Conservation (phyloP, 1,140 invertebrate species). For the Rhagoletis zephyria region DNA sequence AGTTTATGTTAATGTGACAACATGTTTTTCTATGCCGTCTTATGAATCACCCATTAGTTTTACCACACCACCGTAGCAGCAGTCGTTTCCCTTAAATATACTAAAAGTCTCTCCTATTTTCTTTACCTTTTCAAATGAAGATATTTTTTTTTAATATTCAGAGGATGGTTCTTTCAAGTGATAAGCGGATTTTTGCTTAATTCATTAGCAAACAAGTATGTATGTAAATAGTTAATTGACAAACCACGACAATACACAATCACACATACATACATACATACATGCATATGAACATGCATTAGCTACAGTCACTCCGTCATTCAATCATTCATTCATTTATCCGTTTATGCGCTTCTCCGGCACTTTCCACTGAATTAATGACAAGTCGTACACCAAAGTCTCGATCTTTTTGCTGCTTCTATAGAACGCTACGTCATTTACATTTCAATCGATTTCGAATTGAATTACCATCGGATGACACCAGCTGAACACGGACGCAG, state of each 20-base stretch:
- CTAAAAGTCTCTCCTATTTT: no score
- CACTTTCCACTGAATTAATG: constrained; percentile 43
- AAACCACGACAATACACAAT: neutral
- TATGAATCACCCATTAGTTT: no score
- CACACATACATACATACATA: no score
- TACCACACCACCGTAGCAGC: no score
- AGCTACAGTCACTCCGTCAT: constrained; percentile 25
- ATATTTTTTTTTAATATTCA: no score
- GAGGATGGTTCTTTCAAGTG: no score
- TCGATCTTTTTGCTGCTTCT: constrained; percentile 3
- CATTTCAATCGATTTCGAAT: constrained; percentile 66
- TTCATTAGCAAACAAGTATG: no score
- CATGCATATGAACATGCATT: neutral
- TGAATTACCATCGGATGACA: constrained; percentile 71
- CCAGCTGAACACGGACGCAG: constrained; percentile 53
- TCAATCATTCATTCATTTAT: constrained; percentile 18
- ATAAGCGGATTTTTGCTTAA: no score
- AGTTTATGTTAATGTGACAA: no score
- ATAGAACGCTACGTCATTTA: neutral
- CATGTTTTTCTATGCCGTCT: no score
- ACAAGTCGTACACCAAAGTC: constrained; percentile 35
- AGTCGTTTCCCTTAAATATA: no score
- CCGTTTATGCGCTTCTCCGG: neutral
- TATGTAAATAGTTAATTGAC: neutral
- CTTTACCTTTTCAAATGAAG: no score